phyloP scores from a whole-genome alignment of 2,888 invertebrate species.

The Brachynemurus nebulosus region DNA sequence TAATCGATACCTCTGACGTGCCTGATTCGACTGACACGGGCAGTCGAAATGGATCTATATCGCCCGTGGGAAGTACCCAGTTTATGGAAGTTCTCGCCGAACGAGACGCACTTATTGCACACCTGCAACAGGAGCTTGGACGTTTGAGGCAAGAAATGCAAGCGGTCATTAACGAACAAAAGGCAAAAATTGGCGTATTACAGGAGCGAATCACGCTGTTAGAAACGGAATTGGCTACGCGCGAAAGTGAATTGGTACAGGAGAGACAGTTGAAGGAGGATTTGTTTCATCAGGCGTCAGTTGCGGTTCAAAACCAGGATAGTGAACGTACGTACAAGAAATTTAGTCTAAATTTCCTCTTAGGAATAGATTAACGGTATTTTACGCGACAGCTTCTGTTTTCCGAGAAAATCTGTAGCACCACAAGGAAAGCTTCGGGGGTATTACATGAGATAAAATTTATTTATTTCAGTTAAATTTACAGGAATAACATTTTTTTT shows the following conservation, averaged over 20 bases:
- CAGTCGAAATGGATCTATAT: slow-evolving; percentile 29
- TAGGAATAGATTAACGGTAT: too few species aligned
- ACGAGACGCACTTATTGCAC: slow-evolving; percentile 63
- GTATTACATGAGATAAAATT: too few species aligned
- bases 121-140: slow-evolving; percentile 62
- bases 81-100: slow-evolving; percentile 35
- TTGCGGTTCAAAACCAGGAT: slow-evolving; percentile 34
- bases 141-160: slow-evolving; percentile 45
- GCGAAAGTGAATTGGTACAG: slow-evolving; percentile 42
- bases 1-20: slow-evolving; percentile 53
- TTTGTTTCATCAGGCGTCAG: slow-evolving; percentile 35
- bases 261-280: slow-evolving; percentile 41
- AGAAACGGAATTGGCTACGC: slow-evolving; percentile 37
- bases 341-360: background rate
- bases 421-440: too few species aligned
- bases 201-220: slow-evolving; percentile 34
- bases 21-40: slow-evolving; percentile 17
- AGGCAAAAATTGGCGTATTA: slow-evolving; percentile 34
- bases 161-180: slow-evolving; percentile 37
- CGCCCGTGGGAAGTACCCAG: slow-evolving; percentile 30
- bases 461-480: too few species aligned
- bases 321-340: slow-evolving; percentile 37
- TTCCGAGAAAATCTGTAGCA: too few species aligned
- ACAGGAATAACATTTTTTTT: too few species aligned
- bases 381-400: too few species aligned